A percentile compares a stretch with the other conserved stretches of the same genome.
phyloP scores from a whole-genome alignment of 2,888 invertebrate species.

The Bedellia somnulentella region DNA sequence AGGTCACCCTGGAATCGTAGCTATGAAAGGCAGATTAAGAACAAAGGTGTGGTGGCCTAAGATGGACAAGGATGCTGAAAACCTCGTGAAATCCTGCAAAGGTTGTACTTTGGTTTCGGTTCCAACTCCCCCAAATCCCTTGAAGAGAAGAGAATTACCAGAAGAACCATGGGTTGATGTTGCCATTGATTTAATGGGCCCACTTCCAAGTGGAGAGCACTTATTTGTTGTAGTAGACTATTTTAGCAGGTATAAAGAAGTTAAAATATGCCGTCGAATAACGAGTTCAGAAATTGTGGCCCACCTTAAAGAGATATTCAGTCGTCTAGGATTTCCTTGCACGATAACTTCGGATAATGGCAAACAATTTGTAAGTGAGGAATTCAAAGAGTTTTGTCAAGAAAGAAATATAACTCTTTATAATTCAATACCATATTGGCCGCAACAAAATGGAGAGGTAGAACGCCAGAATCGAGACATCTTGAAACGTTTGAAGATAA shows the following conservation, averaged over 20 bases:
- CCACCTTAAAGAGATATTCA: slow-evolving; percentile 4
- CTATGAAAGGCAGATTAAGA: slow-evolving; percentile 20
- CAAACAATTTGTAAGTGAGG: slow-evolving; percentile 12
- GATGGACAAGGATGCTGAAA: slow-evolving; percentile 4
- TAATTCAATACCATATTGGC: slow-evolving; percentile 7
- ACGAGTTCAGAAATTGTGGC: slow-evolving; percentile 1
- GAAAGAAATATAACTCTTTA: slow-evolving; percentile 9
- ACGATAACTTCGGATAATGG: slow-evolving; percentile 14
- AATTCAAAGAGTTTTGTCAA: slow-evolving; percentile 10
- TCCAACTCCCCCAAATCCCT: slow-evolving; percentile 9
- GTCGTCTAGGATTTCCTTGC: slow-evolving; percentile 11
- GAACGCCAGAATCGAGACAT: slow-evolving; percentile 8
- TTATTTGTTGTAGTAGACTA: slow-evolving; percentile 6
- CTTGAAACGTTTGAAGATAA: slow-evolving; percentile 11
- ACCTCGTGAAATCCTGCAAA: slow-evolving; percentile 1
- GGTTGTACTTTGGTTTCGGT: slow-evolving; percentile 3
- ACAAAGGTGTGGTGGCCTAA: slow-evolving; percentile 6
- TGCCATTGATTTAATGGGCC: slow-evolving; percentile 7
- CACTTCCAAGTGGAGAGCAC: slow-evolving; percentile 4
- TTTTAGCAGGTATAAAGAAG: slow-evolving; percentile 5
- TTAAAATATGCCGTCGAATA: slow-evolving; percentile 3
- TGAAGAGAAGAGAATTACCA: slow-evolving; percentile 7
- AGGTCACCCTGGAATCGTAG: slow-evolving; percentile 20
- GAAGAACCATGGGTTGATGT: slow-evolving; percentile 5
- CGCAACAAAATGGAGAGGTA: slow-evolving; percentile 9